Evolutionary conservation across 1,140 invertebrate genomes (phyloP), one percentile per base, ranked within the genome.

Genomic region (Ylistrum balloti): DNA sequence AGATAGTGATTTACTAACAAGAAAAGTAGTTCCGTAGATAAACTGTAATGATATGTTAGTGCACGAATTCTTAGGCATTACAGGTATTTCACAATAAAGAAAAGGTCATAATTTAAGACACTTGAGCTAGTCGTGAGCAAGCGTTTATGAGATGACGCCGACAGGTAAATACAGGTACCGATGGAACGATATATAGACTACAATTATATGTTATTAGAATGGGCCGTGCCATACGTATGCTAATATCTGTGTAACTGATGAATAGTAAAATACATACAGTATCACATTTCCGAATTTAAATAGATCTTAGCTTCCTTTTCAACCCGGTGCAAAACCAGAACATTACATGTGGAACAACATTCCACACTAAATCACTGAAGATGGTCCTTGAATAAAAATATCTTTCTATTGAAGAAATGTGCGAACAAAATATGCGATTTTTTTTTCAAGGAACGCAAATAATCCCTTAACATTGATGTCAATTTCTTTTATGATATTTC

Each of bases 141-240:
- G n/a, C 0, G 5, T 74, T 74, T 28, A 74, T n/a, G 0, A 74
- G 56, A 17, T 5, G 56, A 74, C 56, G 56, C 56, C n/a, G 13
- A 74, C 56, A 74, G 56, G 56, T 74, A 74, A 74, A 74, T 28
- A 74, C 56, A 74, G 13, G 56, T 74, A 74, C n/a, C 22, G 17
- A 74, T 13, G 20, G 10, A 45, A 17, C 17, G 17, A 45, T 45
- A 45, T 17, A 28, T 9, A 1, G 22, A 28, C 56, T 28, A 7
- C 5, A 28, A 74, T 74, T 74, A 74, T 74, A 28, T n/a, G 56
- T 74, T n/a, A 28, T 74, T 74, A 74, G 22, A 74, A 28, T 17
- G 13, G 0, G 5, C 11, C 56, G 56, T 74, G 56, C 17, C 56
- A n/a, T 28, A 28, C 56, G 56, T 74, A 38, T 74, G n/a, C 22